Evolutionary conservation across 2,888 invertebrate species (phyloP).

Genomic region (Orgyia antiqua): DNA sequence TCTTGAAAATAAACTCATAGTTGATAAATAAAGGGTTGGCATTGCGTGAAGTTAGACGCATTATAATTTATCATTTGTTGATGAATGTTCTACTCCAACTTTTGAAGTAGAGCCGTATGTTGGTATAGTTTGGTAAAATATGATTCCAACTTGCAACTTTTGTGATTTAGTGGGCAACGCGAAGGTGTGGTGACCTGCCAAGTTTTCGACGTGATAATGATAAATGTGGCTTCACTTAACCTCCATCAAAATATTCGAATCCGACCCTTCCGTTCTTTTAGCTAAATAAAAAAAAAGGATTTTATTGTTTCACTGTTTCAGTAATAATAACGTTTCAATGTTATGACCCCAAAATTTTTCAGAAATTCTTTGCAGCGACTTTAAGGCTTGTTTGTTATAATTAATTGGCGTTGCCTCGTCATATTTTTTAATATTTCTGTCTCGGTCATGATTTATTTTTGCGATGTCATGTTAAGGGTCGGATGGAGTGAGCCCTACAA

Average conservation of each 20-base stretch:
- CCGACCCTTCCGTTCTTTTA: conserved; percentile 34
- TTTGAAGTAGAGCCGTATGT: conserved; percentile 6
- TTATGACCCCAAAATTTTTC: conserved; percentile 32
- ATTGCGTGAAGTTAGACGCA: conserved; percentile 8
- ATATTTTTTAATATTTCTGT: conserved; percentile 48
- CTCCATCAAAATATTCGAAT: conserved; percentile 58
- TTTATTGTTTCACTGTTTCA: conserved; percentile 58
- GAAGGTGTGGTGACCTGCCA: conserved; percentile 56
- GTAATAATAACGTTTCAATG: conserved; percentile 37
- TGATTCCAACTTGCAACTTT: conserved; percentile 38
- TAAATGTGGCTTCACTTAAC: conserved; percentile 55
- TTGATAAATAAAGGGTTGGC: conserved; percentile 6
- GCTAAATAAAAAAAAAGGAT: conserved; percentile 46
- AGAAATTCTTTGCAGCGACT: conserved; percentile 32
- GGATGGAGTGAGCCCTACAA: conserved; percentile 19
- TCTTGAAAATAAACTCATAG: no score
- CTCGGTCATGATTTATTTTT: conserved; percentile 42
- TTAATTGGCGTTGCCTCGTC: conserved; percentile 50
- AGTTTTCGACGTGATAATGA: conserved; percentile 64
- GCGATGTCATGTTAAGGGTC: conserved; percentile 26
- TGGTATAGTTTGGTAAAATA: conserved; percentile 17
- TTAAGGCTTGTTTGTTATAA: conserved; percentile 35
- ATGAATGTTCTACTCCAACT: conserved; percentile 9
- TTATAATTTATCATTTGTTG: conserved; percentile 19
- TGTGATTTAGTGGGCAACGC: conserved; percentile 41